Conservation (phyloP, 2,113 vertebrate species). For the Eulemur macaco region DNA sequence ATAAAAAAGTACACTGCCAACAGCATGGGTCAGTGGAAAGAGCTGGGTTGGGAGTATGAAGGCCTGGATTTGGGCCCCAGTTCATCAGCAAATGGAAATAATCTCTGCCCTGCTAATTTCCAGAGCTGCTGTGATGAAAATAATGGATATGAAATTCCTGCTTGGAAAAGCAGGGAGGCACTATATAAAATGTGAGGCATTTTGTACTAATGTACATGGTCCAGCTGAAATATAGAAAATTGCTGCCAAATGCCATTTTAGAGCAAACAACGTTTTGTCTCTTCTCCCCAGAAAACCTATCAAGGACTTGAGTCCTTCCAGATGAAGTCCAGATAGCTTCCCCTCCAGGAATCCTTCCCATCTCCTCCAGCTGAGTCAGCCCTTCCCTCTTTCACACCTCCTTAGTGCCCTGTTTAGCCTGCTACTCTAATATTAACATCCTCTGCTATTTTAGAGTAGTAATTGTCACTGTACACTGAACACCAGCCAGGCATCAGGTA, state of each 20-base stretch:
- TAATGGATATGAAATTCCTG: neutral
- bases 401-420: neutral
- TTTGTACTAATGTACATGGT: neutral
- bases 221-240: neutral
- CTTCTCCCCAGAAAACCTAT: neutral
- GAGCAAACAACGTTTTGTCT: neutral
- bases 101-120: neutral
- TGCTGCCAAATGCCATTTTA: neutral
- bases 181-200: neutral
- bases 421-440: neutral
- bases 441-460: neutral
- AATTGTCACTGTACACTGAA: neutral
- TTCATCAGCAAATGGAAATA: neutral
- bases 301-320: neutral
- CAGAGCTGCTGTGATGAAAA: neutral
- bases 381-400: neutral
- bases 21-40: fast-evolving
- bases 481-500: neutral
- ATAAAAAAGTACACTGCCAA: neutral
- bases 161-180: neutral
- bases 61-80: neutral
- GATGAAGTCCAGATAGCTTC: neutral
- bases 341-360: neutral
- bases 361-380: neutral
- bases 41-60: neutral